Conservation (phyloP, 2,797 vertebrate genomes). For the Micropoecilia bifurca region DNA sequence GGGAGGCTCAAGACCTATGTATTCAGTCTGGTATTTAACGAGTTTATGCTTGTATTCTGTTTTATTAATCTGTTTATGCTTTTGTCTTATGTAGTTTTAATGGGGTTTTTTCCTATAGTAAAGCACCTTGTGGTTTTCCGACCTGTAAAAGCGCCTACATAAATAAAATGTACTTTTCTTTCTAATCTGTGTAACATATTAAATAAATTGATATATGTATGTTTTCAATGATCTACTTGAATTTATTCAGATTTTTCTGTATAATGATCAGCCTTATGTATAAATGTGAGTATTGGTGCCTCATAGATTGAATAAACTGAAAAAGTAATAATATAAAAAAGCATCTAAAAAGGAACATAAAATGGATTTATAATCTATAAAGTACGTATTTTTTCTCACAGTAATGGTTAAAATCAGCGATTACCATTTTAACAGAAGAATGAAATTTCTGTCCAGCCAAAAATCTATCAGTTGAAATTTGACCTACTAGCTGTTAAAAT, state of each 20-base stretch:
- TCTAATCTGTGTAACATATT: neutral
- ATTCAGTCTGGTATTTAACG: neutral
- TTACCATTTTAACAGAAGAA: neutral
- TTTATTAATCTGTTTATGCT: neutral
- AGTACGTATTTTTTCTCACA: neutral
- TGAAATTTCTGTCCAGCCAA: neutral
- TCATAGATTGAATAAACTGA: too few relatives aligned
- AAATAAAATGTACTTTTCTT: neutral
- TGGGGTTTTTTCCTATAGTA: neutral
- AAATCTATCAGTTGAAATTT: neutral
- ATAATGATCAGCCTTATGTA: neutral
- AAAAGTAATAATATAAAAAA: too few relatives aligned
- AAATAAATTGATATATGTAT: neutral
- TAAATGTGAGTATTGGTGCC: too few relatives aligned
- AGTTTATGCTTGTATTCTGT: neutral
- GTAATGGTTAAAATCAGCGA: neutral
- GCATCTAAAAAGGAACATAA: neutral
- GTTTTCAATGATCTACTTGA: neutral
- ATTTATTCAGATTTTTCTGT: neutral
- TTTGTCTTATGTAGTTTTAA: neutral
- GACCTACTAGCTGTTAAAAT: neutral
- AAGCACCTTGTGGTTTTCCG: neutral
- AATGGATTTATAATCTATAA: neutral
- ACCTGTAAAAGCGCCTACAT: neutral
- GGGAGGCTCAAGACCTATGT: neutral